Evolutionary conservation across 2,888 invertebrate genomes (phyloP).

Genomic region (Ecdyonurus torrentis): DNA sequence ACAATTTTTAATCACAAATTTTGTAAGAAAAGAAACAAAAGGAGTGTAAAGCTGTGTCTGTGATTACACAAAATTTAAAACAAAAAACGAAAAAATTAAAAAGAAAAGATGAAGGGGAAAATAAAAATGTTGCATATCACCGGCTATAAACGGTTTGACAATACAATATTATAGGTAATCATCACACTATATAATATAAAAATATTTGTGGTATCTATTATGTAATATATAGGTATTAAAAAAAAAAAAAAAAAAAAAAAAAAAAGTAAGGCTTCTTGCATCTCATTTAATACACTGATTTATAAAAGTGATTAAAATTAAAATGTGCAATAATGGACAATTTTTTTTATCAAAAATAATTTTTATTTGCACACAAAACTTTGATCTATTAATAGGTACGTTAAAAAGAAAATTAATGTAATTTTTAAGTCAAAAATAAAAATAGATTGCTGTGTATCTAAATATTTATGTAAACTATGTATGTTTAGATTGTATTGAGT

Average conservation of each 20-base stretch:
- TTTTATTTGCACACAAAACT: not conserved
- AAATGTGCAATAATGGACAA: not conserved
- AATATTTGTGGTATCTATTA: too few species aligned
- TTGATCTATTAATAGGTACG: not conserved
- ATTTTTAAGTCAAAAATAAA: too few species aligned
- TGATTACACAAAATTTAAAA: too few species aligned
- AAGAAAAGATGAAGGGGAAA: too few species aligned
- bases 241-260: not conserved
- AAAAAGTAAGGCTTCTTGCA: not conserved
- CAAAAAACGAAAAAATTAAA: too few species aligned
- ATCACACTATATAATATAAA: too few species aligned
- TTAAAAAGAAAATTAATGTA: not conserved
- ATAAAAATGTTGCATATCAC: not conserved
- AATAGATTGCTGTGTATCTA: not conserved
- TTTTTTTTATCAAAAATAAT: not conserved
- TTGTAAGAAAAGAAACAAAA: too few species aligned
- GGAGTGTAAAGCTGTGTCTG: not conserved
- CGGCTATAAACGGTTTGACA: not conserved
- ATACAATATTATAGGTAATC: too few species aligned
- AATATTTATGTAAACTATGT: not conserved
- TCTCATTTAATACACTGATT: not conserved
- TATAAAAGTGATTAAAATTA: not conserved
- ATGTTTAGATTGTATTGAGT: not conserved
- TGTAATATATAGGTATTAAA: not conserved
- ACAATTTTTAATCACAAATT: too few species aligned